Conservation (phyloP, 2,888 invertebrate species). For the Trachelus stipa region DNA sequence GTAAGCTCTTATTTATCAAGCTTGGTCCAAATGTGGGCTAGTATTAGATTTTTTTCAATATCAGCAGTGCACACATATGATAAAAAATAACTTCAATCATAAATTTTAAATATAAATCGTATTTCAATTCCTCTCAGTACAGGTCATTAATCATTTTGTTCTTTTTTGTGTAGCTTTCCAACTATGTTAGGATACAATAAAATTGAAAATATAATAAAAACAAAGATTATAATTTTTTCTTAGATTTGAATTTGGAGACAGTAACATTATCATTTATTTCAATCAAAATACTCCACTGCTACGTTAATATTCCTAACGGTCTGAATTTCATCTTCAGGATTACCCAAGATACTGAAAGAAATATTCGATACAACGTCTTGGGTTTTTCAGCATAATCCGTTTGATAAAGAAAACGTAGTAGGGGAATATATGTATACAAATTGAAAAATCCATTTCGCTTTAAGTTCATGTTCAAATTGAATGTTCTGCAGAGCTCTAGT, state of each 20-base stretch:
- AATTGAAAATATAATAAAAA: slow-evolving; percentile 50
- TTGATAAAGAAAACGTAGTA: slow-evolving; percentile 23
- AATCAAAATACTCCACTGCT: no score
- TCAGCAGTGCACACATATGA: slow-evolving; percentile 6
- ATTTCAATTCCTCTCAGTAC: slow-evolving; percentile 13
- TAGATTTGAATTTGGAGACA: no score
- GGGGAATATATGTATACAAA: slow-evolving; percentile 60
- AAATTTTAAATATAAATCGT: slow-evolving; percentile 27
- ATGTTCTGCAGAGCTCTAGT: slow-evolving; percentile 70
- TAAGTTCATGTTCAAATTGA: slow-evolving; percentile 73
- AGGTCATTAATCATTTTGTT: neutral
- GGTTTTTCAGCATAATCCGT: no score
- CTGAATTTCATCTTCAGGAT: no score
- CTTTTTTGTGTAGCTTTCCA: neutral
- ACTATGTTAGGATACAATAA: slow-evolving; percentile 30
- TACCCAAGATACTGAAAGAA: no score
- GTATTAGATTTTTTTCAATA: no score
- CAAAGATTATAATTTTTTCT: slow-evolving; percentile 43
- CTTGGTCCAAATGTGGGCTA: no score
- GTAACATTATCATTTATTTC: no score
- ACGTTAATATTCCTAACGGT: no score
- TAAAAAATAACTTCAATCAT: slow-evolving; percentile 19
- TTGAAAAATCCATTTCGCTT: slow-evolving; percentile 73
- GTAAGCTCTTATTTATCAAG: no score
- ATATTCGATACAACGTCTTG: no score